Conservation (phyloP, 2,113 vertebrate genomes). For the Chaetodon trifascialis region DNA sequence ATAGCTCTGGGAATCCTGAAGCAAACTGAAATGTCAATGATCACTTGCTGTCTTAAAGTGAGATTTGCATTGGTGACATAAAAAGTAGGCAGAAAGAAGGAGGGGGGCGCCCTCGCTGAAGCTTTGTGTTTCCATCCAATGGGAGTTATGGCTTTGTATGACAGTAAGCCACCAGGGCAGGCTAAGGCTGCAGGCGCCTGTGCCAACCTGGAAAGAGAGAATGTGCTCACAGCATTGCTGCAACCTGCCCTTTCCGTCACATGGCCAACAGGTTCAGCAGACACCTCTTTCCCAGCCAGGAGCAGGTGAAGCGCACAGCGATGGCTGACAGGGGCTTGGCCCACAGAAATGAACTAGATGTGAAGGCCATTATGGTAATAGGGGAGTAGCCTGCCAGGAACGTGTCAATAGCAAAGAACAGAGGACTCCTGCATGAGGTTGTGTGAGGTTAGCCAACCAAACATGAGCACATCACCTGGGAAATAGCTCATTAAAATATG, state of each 20-base stretch:
- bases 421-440: conserved; percentile 70
- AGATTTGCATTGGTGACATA: conserved; percentile 50
- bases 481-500: conserved; percentile 56
- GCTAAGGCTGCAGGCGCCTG: conserved; percentile 64
- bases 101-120: conserved; percentile 1
- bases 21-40: neutral
- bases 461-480: conserved; percentile 53
- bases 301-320: conserved; percentile 85
- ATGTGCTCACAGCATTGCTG: conserved; percentile 85
- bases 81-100: conserved; percentile 46
- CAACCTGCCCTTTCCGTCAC: conserved; percentile 89
- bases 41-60: neutral
- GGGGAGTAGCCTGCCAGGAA: conserved; percentile 86
- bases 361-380: conserved; percentile 88
- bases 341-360: conserved; percentile 75
- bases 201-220: conserved; percentile 86
- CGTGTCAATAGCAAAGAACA: conserved; percentile 64
- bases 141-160: conserved; percentile 53
- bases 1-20: neutral
- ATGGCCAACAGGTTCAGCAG: conserved; percentile 88
- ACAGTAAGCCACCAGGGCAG: conserved; percentile 73
- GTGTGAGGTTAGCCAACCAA: conserved; percentile 86
- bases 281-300: conserved; percentile 77
- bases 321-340: conserved; percentile 85
- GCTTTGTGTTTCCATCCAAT: conserved; percentile 51